Evolutionary conservation across 2,113 vertebrate species (phyloP), one percentile per base, ranked within the genome.

Genomic region (Lanius ludovicianus): DNA sequence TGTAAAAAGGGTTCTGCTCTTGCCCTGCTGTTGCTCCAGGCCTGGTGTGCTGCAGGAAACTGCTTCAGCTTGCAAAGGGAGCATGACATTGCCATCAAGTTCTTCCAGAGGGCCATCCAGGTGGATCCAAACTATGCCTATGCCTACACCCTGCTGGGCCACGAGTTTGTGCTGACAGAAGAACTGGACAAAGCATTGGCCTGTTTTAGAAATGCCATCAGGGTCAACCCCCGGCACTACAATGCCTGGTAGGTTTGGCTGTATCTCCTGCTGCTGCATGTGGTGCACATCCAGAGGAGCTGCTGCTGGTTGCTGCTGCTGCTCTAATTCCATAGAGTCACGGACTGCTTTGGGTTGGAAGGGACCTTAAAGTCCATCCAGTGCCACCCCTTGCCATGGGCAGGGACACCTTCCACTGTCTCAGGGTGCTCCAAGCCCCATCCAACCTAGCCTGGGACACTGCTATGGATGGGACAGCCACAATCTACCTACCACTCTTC

Each of bases 31-130:
- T 83, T 83, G 82, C 67, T 87, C 21, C 89, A 99, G 99, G 99
- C 99, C 41, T 99, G 99, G 99, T 99, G 99, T 96, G 99, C 99
- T 56, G 99, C 99, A 52, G 99, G 99, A 27, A 99, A 99, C 98
- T 99, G 99, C 92, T 99, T 99, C 98, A 99, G 99, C 97, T 98
- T 99, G 89, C 99, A 99, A 87, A 98, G 99, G 50, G 99, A 99
- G 92, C 99, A 99, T 25, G 99, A 99, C 97, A 99, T 99, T 46
- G 99, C 99, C 75, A 99, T 99, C 93, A 99, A 99, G 97, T 99
- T 99, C 98, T 99, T 99, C 98, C 99, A 99, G 97, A 98, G 99
- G 93, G 99, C 99, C 93, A 99, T 99, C 95, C 99, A 99, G 97
- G 99, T 99, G 96, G 99, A 99, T 97, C 99, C 99, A 4, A 98